A percentile compares a stretch with the other conserved stretches of the same genome.
Conservation (phyloP, 1,140 invertebrate species). For the Pachypeltis micranthus region DNA sequence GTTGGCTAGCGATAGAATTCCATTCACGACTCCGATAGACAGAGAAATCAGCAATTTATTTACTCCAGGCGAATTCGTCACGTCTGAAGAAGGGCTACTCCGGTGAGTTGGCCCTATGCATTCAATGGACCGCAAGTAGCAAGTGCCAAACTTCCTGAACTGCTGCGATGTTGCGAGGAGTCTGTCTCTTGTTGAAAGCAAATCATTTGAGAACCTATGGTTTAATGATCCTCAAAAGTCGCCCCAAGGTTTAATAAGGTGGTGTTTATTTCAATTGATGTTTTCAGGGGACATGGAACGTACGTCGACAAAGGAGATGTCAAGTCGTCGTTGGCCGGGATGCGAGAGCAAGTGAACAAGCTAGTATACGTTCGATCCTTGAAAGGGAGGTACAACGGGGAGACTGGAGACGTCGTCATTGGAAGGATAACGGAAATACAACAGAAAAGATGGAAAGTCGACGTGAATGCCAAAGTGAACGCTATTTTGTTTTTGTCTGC, state of each 20-base stretch:
- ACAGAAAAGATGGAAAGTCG: slow-evolving; percentile 89
- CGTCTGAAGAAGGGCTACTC: slow-evolving; percentile 70
- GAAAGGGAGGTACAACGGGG: slow-evolving; percentile 81
- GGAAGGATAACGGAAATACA: slow-evolving; percentile 85
- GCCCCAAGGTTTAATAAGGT: too few relatives aligned
- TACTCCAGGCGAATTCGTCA: slow-evolving; percentile 77
- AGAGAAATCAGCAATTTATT: slow-evolving; percentile 51
- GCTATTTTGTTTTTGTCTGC: slow-evolving; percentile 79
- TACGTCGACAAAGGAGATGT: slow-evolving; percentile 68
- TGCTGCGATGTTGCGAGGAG: too few relatives aligned
- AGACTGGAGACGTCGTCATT: slow-evolving; percentile 94
- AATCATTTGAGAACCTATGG: too few relatives aligned
- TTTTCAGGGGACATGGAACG: slow-evolving; percentile 85
- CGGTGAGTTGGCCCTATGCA: too few relatives aligned
- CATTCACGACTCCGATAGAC: slow-evolving; percentile 32
- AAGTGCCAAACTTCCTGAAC: too few relatives aligned
- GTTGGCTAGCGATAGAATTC: slow-evolving; percentile 24
- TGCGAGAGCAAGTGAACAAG: slow-evolving; percentile 89
- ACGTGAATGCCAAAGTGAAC: slow-evolving; percentile 83
- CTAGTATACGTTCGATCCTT: slow-evolving; percentile 80
- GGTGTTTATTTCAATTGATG: not conserved
- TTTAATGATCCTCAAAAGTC: too few relatives aligned
- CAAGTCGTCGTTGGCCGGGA: slow-evolving; percentile 84
- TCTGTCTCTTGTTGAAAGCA: too few relatives aligned
- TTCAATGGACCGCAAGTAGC: too few relatives aligned